Conservation (phyloP, 2,113 vertebrate species). For the Ptilorrhoa leucosticta region DNA sequence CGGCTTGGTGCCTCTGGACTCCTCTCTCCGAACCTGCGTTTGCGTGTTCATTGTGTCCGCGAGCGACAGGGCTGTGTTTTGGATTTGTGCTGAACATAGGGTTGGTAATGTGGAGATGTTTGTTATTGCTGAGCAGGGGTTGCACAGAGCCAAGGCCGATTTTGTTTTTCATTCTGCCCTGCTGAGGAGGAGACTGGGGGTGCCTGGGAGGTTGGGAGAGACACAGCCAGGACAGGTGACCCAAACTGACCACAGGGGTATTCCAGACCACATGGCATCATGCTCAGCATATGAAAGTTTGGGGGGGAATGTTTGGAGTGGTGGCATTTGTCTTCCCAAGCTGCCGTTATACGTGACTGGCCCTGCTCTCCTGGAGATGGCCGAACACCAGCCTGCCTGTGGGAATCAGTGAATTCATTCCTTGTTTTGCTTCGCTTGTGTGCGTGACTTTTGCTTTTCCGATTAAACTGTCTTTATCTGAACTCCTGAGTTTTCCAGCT, state of each 20-base stretch:
- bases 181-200: background rate
- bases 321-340: background rate
- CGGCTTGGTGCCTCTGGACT: too few species aligned
- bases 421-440: background rate
- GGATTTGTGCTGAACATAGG: background rate
- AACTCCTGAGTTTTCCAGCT: background rate
- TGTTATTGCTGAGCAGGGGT: background rate
- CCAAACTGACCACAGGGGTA: background rate
- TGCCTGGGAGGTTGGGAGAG: background rate
- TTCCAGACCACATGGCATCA: background rate
- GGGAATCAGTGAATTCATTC: background rate
- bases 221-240: background rate
- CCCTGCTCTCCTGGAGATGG: background rate
- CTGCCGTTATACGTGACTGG: accelerated
- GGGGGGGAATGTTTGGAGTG: background rate
- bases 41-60: too few species aligned
- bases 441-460: background rate
- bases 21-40: too few species aligned
- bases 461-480: background rate
- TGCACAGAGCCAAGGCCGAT: background rate
- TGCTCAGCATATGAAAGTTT: background rate
- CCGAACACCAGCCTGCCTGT: background rate
- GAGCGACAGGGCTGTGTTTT: background rate
- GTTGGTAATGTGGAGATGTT: background rate
- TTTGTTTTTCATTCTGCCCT: accelerated